Percentiles rank a stretch among this genome's conserved stretches.
phyloP scores from a whole-genome alignment of 1,140 invertebrate species.

The Teleopsis dalmanni region DNA sequence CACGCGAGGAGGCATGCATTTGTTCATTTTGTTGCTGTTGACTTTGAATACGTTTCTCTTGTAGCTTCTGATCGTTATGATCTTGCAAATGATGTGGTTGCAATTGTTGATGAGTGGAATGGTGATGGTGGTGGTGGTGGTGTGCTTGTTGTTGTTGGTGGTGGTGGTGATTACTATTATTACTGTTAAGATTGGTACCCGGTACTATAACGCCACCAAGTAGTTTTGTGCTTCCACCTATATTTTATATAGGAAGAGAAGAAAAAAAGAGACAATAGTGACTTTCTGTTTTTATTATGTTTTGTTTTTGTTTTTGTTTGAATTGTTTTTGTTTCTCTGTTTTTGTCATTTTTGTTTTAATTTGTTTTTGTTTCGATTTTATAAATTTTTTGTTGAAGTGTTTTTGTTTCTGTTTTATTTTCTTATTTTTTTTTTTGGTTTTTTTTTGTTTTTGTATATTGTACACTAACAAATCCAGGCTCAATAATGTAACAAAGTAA shows the following conservation, averaged over 20 bases:
- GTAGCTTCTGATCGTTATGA: background rate
- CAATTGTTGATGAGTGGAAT: background rate
- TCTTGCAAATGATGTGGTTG: background rate
- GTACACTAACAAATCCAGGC: conserved; percentile 45
- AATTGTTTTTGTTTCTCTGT: conserved; percentile 19
- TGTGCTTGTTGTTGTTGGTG: conserved; percentile 10
- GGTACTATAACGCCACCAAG: conserved; percentile 43
- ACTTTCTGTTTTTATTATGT: conserved; percentile 34
- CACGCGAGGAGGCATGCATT: background rate
- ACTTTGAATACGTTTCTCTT: background rate
- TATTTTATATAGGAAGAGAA: conserved; percentile 44
- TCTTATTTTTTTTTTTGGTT: conserved; percentile 15
- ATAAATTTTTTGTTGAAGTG: conserved; percentile 11
- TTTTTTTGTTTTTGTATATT: conserved; percentile 21
- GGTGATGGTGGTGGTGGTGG: conserved; percentile 4
- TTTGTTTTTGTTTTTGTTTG: conserved; percentile 23
- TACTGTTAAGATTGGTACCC: conserved; percentile 26
- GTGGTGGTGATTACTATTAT: conserved; percentile 22
- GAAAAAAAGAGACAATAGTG: conserved; percentile 46
- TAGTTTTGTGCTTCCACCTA: conserved; percentile 45
- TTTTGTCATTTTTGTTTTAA: conserved; percentile 16
- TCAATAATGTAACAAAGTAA: conserved; percentile 30
- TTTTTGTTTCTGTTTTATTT: conserved; percentile 11
- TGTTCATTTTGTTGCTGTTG: conserved; percentile 10
- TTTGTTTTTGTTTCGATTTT: conserved; percentile 10